These are phyloP conservation scores for Erebia epiphron DNA, from an alignment of 2,888 invertebrate genomes.

Conservation along the genomic window DNA sequence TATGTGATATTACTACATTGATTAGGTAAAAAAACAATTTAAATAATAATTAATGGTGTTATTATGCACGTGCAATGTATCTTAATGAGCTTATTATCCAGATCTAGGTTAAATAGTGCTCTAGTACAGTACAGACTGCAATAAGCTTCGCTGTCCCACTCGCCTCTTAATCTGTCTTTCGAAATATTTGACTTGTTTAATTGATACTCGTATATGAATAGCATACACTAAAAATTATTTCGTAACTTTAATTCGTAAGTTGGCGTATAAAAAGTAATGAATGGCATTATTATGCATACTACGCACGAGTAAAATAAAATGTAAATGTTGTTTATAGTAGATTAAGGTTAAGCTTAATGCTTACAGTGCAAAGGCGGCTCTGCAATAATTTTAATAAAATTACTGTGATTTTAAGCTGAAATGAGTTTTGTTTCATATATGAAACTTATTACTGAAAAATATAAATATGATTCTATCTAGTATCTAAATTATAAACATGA, in stretches of 20 bases:
- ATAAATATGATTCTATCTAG: no score
- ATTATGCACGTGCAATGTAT: constrained; percentile 12
- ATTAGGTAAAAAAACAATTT: background rate
- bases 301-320: constrained; percentile 4
- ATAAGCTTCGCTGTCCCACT: constrained; percentile 13
- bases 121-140: constrained; percentile 4
- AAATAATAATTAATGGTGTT: constrained; percentile 6
- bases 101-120: constrained; percentile 23
- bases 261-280: background rate
- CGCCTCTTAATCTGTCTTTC: constrained; percentile 7
- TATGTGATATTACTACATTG: background rate
- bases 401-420: no score
- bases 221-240: background rate
- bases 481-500: no score
- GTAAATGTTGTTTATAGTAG: background rate
- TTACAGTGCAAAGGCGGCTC: background rate
- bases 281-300: constrained; percentile 10
- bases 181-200: constrained; percentile 8
- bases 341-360: constrained; percentile 4
- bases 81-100: constrained; percentile 19
- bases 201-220: constrained; percentile 10
- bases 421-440: background rate
- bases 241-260: constrained; percentile 4
- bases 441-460: no score
- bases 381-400: background rate